Evolutionary conservation across 2,888 invertebrate species (phyloP).

Genomic region (Ophioninae sp.): DNA sequence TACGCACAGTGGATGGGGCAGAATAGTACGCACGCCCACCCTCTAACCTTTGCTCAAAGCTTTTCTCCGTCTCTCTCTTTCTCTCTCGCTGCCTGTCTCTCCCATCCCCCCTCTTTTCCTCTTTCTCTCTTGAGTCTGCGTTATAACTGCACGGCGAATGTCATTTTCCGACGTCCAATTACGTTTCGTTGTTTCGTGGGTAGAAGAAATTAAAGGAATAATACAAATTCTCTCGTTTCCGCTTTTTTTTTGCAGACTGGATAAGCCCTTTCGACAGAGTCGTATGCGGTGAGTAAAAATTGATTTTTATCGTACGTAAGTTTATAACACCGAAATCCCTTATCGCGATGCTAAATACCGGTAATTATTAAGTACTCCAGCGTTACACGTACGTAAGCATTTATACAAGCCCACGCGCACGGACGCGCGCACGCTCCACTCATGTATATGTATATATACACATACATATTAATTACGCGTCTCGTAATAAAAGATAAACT

Average conservation of each 20-base stretch:
- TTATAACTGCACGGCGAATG: constrained; percentile 47
- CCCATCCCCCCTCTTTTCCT: constrained; percentile 5
- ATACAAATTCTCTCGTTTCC: constrained; percentile 60
- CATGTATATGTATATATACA: not conserved
- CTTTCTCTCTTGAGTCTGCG: constrained; percentile 7
- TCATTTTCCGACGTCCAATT: constrained; percentile 60
- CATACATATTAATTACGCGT: constrained; percentile 1
- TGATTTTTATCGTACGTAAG: constrained; percentile 53
- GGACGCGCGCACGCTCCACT: too few species aligned
- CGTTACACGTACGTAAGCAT: not conserved
- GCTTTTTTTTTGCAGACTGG: constrained; percentile 91
- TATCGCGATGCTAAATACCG: constrained; percentile 44
- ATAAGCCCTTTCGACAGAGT: constrained; percentile 97
- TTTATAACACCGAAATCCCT: constrained; percentile 37
- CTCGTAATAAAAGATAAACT: constrained; percentile 27
- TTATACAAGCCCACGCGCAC: too few species aligned
- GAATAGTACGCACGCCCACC: constrained; percentile 52
- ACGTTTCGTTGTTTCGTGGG: constrained; percentile 52
- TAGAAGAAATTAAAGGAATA: constrained; percentile 50
- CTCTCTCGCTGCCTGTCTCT: constrained; percentile 16
- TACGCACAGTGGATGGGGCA: constrained; percentile 24
- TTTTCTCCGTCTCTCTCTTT: constrained; percentile 35
- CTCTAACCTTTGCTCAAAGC: constrained; percentile 35
- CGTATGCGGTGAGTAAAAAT: constrained; percentile 93
- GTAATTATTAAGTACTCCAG: constrained; percentile 40